Percentiles rank a stretch among this genome's conserved stretches.
Evolutionary conservation across 2,888 invertebrate species (phyloP).

Genomic region (Volucella zonaria): DNA sequence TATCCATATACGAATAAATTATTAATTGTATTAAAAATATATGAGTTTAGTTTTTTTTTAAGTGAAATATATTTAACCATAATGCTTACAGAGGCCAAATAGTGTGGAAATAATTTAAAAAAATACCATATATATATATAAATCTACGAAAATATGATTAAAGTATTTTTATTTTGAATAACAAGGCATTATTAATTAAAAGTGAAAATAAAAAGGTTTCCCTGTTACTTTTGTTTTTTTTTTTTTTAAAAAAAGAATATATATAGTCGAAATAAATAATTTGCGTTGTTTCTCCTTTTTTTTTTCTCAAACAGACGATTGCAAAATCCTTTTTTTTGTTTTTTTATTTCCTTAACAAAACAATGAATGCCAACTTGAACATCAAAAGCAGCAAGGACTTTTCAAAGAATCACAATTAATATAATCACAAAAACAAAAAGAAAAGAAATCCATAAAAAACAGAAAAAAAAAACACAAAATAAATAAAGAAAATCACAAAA

Average conservation of each 20-base stretch:
- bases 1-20: constrained; percentile 12
- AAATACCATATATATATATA: neutral
- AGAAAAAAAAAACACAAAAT: neutral
- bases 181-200: constrained; percentile 59
- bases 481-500: neutral
- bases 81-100: constrained; percentile 48
- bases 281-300: constrained; percentile 30
- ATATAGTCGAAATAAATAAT: constrained; percentile 20
- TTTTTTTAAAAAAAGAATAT: constrained; percentile 24
- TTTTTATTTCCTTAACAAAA: constrained; percentile 24
- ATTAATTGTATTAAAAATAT: constrained; percentile 20
- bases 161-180: constrained; percentile 26
- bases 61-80: constrained; percentile 47
- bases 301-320: constrained; percentile 34
- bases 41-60: constrained; percentile 54
- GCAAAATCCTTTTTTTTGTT: constrained; percentile 21
- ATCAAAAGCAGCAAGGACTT: constrained; percentile 43
- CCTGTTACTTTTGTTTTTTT: neutral
- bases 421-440: constrained; percentile 9
- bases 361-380: constrained; percentile 46
- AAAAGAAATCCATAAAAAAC: constrained; percentile 7
- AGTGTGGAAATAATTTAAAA: constrained; percentile 50
- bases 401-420: constrained; percentile 34
- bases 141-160: too few relatives aligned
- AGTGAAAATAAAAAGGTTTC: constrained; percentile 70